Percentiles rank a stretch among this genome's conserved stretches.
Evolutionary conservation across 1,140 invertebrate genomes (phyloP).

Genomic region (Hesperophylax magnus): DNA sequence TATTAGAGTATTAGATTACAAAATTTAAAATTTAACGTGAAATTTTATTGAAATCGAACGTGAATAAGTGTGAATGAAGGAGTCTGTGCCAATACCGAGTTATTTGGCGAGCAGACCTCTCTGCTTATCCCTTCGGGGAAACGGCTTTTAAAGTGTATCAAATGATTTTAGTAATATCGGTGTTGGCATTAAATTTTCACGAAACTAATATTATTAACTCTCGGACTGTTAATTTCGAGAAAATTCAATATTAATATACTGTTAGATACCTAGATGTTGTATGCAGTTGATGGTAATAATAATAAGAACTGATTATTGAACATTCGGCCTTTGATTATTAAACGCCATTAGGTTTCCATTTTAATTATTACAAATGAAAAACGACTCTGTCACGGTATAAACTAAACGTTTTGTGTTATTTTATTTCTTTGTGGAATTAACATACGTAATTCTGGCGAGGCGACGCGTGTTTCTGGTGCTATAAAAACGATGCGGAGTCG

Average conservation of each 20-base stretch:
- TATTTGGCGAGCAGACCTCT: too few relatives aligned
- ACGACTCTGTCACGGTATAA: not conserved
- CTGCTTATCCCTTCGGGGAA: too few relatives aligned
- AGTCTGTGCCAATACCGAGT: too few relatives aligned
- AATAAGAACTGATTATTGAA: not conserved
- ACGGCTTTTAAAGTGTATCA: too few relatives aligned
- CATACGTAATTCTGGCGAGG: not conserved
- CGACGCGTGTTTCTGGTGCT: slow-evolving; percentile 23
- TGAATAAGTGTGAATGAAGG: too few relatives aligned
- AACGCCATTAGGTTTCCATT: slow-evolving; percentile 6
- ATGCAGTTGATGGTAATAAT: not conserved
- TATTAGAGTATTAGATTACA: too few relatives aligned
- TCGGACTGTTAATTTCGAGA: not conserved
- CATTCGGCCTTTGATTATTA: not conserved
- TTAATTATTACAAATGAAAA: not conserved
- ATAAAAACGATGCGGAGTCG: slow-evolving; percentile 37
- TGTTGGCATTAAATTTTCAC: too few relatives aligned
- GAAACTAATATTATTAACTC: too few relatives aligned
- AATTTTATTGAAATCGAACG: too few relatives aligned
- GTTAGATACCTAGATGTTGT: too few relatives aligned
- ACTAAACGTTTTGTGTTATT: slow-evolving; percentile 10
- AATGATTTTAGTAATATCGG: too few relatives aligned
- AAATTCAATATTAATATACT: not conserved
- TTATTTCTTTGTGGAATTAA: slow-evolving; percentile 1
- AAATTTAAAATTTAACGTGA: too few relatives aligned